Evolutionary conservation across 1,140 invertebrate species (phyloP).

Genomic region (Bicyclus anynana): DNA sequence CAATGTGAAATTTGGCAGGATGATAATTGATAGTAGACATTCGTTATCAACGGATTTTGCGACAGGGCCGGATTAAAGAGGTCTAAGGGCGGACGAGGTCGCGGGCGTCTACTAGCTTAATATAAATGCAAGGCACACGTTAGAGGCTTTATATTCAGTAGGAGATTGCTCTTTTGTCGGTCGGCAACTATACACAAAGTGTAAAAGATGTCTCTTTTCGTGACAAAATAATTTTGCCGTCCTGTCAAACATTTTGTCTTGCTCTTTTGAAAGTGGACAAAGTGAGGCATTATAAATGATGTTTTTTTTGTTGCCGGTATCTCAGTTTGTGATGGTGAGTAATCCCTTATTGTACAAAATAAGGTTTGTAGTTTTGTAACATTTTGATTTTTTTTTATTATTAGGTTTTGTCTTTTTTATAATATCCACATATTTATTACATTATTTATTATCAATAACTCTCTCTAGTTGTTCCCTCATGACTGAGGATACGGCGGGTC

Average conservation of each 20-base stretch:
- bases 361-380: not conserved
- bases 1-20: no score
- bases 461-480: no score
- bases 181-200: constrained; percentile 1
- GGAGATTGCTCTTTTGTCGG: not conserved
- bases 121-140: no score
- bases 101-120: no score
- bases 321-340: not conserved
- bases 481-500: no score
- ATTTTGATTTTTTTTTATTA: not conserved
- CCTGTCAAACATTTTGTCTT: constrained; percentile 18
- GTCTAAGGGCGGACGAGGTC: no score
- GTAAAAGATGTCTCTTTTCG: constrained; percentile 7
- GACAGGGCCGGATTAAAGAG: no score
- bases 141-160: not conserved
- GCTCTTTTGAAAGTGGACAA: not conserved
- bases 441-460: no score
- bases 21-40: no score
- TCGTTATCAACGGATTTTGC: no score
- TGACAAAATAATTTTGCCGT: constrained; percentile 19
- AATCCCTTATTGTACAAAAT: not conserved
- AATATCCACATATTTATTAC: no score
- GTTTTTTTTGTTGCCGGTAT: not conserved
- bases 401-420: not conserved
- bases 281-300: constrained; percentile 1